Percentiles rank a stretch among this genome's conserved stretches.
Conservation (phyloP, 2,113 vertebrate genomes). For the Tachuris rubrigastra region DNA sequence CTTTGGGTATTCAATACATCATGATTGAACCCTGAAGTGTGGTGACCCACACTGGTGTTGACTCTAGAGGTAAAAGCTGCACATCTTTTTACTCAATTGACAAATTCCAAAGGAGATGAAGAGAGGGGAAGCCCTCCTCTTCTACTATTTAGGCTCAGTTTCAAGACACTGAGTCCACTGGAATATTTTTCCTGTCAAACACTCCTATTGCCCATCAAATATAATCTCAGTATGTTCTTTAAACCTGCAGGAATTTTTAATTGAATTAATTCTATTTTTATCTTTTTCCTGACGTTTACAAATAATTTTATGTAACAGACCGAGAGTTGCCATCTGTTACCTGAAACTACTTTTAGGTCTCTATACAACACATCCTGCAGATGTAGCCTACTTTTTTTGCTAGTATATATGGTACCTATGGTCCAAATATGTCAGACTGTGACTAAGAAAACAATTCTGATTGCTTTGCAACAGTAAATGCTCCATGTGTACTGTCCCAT, state of each 20-base stretch:
- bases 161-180: neutral
- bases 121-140: neutral
- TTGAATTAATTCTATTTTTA: constrained; percentile 61
- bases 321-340: constrained; percentile 45
- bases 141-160: neutral
- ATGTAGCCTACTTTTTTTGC: constrained; percentile 56
- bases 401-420: neutral
- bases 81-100: neutral
- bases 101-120: neutral
- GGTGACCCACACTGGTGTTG: neutral
- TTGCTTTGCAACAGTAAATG: constrained; percentile 7
- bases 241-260: constrained; percentile 40
- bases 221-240: constrained; percentile 17
- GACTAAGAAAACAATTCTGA: neutral
- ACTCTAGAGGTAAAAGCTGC: neutral
- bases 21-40: neutral
- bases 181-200: neutral
- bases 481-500: neutral
- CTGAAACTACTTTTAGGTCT: constrained; percentile 61
- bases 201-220: neutral
- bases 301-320: constrained; percentile 67
- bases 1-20: neutral
- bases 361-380: constrained; percentile 37
- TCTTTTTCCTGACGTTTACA: constrained; percentile 60
- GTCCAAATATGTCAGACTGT: constrained; percentile 2